Conservation (phyloP, 92 coral and sea anemone genomes). For the Pocillopora meandrina region DNA sequence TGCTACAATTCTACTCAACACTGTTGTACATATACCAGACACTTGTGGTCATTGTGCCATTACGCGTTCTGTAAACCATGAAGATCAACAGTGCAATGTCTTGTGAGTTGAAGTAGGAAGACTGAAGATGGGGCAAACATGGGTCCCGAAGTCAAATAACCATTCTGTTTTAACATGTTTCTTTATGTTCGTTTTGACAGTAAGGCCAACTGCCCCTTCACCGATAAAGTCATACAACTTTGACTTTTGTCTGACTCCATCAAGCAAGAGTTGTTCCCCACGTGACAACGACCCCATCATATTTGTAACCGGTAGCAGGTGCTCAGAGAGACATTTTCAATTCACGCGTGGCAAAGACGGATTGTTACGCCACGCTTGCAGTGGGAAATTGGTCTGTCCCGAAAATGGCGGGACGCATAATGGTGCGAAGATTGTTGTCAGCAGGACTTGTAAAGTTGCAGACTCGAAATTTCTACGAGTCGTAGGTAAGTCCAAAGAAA, state of each 20-base stretch:
- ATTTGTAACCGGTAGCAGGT: slow-evolving; percentile 38
- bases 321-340: slow-evolving; percentile 51
- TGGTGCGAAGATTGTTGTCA: slow-evolving; percentile 57
- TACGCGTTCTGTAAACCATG: no score
- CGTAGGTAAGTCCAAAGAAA: slow-evolving; percentile 20
- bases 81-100: no score
- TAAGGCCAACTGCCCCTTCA: slow-evolving; percentile 51
- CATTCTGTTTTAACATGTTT: no score
- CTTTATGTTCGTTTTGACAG: neutral
- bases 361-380: slow-evolving; percentile 64
- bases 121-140: no score
- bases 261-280: neutral
- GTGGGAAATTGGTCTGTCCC: slow-evolving; percentile 70
- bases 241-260: slow-evolving; percentile 56
- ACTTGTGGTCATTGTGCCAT: no score
- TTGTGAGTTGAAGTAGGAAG: no score
- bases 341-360: slow-evolving; percentile 63
- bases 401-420: slow-evolving; percentile 40
- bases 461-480: slow-evolving; percentile 65
- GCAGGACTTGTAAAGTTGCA: slow-evolving; percentile 56
- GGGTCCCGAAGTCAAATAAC: no score
- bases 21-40: no score
- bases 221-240: slow-evolving; percentile 52
- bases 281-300: slow-evolving; percentile 22
- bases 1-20: no score